These are phyloP conservation scores for Diprion similis DNA, from an alignment of 1,140 invertebrate genomes.

Conservation along the genomic window DNA sequence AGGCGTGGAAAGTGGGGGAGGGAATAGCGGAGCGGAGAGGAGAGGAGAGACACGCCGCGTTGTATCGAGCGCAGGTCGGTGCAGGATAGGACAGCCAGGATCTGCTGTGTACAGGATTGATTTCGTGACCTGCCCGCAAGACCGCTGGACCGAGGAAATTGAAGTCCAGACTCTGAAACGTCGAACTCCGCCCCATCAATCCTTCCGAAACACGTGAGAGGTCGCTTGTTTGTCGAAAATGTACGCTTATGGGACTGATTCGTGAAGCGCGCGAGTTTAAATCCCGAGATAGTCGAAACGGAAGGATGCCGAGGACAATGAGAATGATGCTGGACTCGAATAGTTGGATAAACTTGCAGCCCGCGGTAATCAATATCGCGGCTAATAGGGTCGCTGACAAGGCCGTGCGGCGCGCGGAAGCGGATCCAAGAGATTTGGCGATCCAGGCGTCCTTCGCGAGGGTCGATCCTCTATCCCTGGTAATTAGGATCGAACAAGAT, in stretches of 20 bases:
- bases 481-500: neutral
- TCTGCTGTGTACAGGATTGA: neutral
- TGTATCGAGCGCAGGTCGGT: neutral
- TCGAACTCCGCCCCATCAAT: neutral
- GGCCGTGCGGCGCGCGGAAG: neutral
- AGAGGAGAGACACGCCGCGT: neutral
- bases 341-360: neutral
- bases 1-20: neutral
- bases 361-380: conserved; percentile 2
- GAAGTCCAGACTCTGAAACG: neutral
- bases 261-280: too few species aligned
- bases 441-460: neutral
- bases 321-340: neutral
- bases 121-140: neutral
- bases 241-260: too few species aligned
- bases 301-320: too few species aligned
- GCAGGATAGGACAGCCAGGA: neutral
- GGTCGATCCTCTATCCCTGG: neutral
- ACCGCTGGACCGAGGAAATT: neutral
- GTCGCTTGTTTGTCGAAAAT: too few species aligned
- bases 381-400: conserved; percentile 1
- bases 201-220: too few species aligned
- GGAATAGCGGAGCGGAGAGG: neutral
- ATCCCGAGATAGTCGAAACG: too few species aligned
- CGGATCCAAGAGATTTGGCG: conserved; percentile 1